A percentile compares a stretch with the other conserved stretches of the same genome.
These are phyloP conservation scores for Mechanitis mazaeus DNA, from an alignment of 2,888 invertebrate genomes.

Conservation along the genomic window DNA sequence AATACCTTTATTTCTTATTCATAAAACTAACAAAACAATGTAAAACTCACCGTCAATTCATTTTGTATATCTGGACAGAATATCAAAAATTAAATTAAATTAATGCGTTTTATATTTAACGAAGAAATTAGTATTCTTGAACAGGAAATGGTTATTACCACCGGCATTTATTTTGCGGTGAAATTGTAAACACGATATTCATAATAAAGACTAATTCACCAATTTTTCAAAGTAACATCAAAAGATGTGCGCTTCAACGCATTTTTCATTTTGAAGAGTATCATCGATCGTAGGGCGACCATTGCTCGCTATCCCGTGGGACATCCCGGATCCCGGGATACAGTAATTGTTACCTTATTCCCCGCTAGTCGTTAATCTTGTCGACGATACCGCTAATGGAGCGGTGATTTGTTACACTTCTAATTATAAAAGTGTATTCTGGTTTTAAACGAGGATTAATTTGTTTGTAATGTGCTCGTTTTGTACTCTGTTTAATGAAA, in stretches of 20 bases:
- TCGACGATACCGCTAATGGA: slow-evolving; percentile 55
- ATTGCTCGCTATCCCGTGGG: slow-evolving; percentile 40
- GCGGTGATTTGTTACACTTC: slow-evolving; percentile 54
- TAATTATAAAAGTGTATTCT: slow-evolving; percentile 41
- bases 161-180: neutral
- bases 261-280: slow-evolving; percentile 34
- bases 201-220: slow-evolving; percentile 29
- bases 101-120: slow-evolving; percentile 3
- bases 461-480: slow-evolving; percentile 13
- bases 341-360: slow-evolving; percentile 60
- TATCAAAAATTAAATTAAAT: neutral
- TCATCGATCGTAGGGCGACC: slow-evolving; percentile 36
- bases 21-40: neutral
- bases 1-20: neutral
- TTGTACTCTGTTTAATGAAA: slow-evolving; percentile 4
- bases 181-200: slow-evolving; percentile 6
- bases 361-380: slow-evolving; percentile 56
- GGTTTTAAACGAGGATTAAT: slow-evolving; percentile 26
- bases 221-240: slow-evolving; percentile 37
- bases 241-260: slow-evolving; percentile 29
- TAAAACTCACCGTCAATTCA: neutral
- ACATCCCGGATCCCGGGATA: slow-evolving; percentile 32
- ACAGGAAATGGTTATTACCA: slow-evolving; percentile 2
- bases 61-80: neutral
- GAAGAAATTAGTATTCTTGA: neutral